Evolutionary conservation across 2,888 invertebrate species (phyloP).

Genomic region (Sialis fuliginosa): DNA sequence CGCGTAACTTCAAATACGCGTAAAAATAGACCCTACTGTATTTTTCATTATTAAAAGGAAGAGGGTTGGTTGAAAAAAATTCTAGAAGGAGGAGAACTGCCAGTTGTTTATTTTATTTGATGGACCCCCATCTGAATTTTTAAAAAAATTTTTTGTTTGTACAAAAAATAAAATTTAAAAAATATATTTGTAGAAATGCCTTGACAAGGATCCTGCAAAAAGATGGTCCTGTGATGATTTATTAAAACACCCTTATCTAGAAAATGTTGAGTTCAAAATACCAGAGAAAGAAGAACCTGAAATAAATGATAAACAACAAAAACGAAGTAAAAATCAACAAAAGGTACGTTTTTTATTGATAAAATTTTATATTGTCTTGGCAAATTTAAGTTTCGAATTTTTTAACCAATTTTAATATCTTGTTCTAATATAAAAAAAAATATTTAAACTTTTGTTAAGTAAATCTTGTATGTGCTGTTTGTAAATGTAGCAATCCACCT

Average conservation of each 20-base stretch:
- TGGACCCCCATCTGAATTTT: no score
- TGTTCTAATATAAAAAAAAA: no score
- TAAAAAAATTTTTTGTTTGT: neutral
- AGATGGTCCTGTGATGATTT: constrained; percentile 87
- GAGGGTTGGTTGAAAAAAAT: no score
- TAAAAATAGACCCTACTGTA: no score
- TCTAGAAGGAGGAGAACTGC: no score
- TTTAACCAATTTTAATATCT: no score
- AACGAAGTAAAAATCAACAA: constrained; percentile 36
- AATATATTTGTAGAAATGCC: constrained; percentile 57
- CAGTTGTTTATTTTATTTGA: no score
- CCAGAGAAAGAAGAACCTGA: constrained; percentile 53
- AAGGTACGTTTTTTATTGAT: constrained; percentile 28
- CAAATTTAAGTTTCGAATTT: neutral
- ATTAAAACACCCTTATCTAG: constrained; percentile 79
- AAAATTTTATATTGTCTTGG: neutral
- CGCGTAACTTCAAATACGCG: no score
- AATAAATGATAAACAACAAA: constrained; percentile 31
- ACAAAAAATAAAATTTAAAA: constrained; percentile 1
- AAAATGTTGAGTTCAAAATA: constrained; percentile 67
- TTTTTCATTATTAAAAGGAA: no score
- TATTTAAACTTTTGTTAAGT: no score
- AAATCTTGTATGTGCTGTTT: no score
- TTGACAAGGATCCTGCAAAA: constrained; percentile 85
- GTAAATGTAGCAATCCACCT: no score